Base-by-base conservation (phyloP, 1,140 invertebrate species). In the Thalassaphorura encarpata region DNA sequence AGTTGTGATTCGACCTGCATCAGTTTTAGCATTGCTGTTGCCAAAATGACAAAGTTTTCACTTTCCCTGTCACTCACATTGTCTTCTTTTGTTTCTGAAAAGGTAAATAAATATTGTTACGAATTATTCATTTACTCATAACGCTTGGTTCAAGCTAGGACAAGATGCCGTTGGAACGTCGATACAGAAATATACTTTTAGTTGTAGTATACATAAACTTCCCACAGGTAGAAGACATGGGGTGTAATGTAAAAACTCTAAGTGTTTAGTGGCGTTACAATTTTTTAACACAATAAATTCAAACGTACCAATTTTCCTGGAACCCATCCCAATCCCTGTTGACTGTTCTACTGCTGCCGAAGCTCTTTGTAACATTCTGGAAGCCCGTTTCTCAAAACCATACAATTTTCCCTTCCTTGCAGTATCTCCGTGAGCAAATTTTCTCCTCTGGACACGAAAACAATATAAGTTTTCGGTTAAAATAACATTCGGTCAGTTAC, bases 1-100 rank as follows among this genome's bases (percentile, higher is more conserved):
- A 91, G 71, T 48, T 81, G 76, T 27, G 85, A 78, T 70, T 97
- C 93, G 67, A 83, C 83, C 67, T 91, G 85, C 76, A 94, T 88
- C 3, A 97, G 75, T 59, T 87, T 83, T 43, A 88, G 83, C n/a
- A 96, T 73, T 6, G 85, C 89, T 29, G 87, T 83, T 0, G 93
- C 80, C 62, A 86, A 79, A n/a, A 85, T 79, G 52, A 92, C 72
- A 71, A 90, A 92, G 66, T 87, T 83, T 66, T 91, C 87, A 75
- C 89, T 83, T 70, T 93, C 89, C 68, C 84, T 81, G 70, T 89
- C 87, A 50, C 83, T 84, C 29, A 83, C 78, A 4, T 75, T 66
- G 66, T 83, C 81, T 61, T 83, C 82, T 3, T 73, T 74, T 23
- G 68, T 73, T 58, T 77, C 75, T 65, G 66, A 55, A 31, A 36